Base-by-base conservation (phyloP, 1,140 invertebrate species). In the Meloidogyne exigua region DNA sequence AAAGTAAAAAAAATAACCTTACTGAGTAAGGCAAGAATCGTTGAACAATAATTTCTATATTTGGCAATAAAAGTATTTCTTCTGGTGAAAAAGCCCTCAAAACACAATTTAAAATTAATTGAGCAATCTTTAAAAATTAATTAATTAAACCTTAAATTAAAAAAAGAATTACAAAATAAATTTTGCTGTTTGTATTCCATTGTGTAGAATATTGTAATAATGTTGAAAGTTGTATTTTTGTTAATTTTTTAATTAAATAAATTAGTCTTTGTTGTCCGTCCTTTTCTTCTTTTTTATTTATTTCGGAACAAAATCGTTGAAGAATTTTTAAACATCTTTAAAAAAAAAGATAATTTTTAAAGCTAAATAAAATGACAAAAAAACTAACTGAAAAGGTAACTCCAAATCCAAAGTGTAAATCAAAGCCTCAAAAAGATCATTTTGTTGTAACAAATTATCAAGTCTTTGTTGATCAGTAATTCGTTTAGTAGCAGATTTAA, bases 181-280 rank as follows among this genome's bases (percentile, higher is more conserved):
- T 79, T 57, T 80, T 72, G 12, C 71, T 87, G 63, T 87, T 87
- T 15, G 85, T 88, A 64, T 87, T 87, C 85, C 85, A 87, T 73
- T 85, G 79, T 12, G 82, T 76, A 10, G 81, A 75, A 64, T 82
- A 87, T 49, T 85, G 77, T 10, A 87, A 74, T 21, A 87, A 68
- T 32, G 75, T 71, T 15, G 79, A 75, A 13, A 85, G 36, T 74
- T 87, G 82, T 11, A 75, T 75, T 2, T 25, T 44, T 28, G 80
- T 72, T 4, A 86, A 68, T 15, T 77, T 74, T 13, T 21, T 23
- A 21, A 85, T 74, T 26, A 85, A 13, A 57, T 12, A 28, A 32
- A 39, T 39, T 21, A 73, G 39, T 64, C 26, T 68, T 68, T 68
- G 28, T n/a, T n/a, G 15, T 68, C n/a, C n/a, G n/a, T 32, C 28